Conservation (phyloP, 2,888 invertebrate genomes). For the Hypomecis punctinalis region DNA sequence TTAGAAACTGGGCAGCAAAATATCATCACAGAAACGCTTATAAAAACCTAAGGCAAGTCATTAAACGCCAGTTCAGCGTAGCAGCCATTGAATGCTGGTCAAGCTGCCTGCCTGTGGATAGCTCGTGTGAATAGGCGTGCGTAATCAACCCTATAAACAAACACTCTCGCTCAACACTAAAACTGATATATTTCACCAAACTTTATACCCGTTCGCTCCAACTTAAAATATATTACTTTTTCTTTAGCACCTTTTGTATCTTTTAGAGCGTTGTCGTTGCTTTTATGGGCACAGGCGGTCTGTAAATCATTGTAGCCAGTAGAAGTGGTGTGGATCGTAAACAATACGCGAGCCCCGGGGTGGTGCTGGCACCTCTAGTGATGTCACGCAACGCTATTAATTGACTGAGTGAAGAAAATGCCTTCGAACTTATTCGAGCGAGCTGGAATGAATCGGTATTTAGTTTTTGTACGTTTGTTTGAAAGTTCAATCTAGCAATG, state of each 20-base stretch:
- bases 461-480: no score
- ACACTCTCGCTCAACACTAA: conserved; percentile 78
- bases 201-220: conserved; percentile 80
- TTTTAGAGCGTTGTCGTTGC: conserved; percentile 82
- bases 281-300: conserved; percentile 80
- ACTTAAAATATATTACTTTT: conserved; percentile 83
- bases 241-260: conserved; percentile 85
- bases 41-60: no score
- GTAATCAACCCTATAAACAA: conserved; percentile 80
- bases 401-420: no score
- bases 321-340: conserved; percentile 79
- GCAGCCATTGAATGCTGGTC: conserved; percentile 30
- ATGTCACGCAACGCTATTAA: no score
- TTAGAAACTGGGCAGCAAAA: no score
- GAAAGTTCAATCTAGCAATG: no score
- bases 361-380: conserved; percentile 9
- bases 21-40: no score
- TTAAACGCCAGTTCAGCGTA: background rate
- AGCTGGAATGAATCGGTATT: no score
- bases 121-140: conserved; percentile 70
- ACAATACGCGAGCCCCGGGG: conserved; percentile 75
- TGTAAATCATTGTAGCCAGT: conserved; percentile 81
- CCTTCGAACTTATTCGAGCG: no score
- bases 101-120: conserved; percentile 45
- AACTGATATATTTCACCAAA: conserved; percentile 83